Conservation (phyloP, 2,888 invertebrate species). For the Andrena dorsata region DNA sequence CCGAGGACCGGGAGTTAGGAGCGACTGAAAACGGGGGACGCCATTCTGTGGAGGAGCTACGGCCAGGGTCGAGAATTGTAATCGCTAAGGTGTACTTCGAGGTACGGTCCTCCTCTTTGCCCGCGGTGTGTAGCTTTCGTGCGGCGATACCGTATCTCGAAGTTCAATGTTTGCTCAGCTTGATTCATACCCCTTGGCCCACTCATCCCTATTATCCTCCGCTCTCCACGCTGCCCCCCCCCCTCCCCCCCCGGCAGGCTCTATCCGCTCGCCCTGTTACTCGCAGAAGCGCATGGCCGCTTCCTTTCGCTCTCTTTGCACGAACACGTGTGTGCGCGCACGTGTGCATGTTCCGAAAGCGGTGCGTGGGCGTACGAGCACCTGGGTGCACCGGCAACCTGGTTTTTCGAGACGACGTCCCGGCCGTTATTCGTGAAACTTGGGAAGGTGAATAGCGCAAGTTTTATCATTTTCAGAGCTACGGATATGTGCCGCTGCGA, state of each 20-base stretch:
- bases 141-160: conserved; percentile 83
- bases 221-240: conserved; percentile 58
- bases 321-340: conserved; percentile 34
- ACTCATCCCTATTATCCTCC: conserved; percentile 71
- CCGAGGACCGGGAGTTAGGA: conserved; percentile 49
- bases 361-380: background rate
- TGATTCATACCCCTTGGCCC: conserved; percentile 83
- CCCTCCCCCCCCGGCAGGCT: conserved; percentile 49
- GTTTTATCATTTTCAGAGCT: conserved; percentile 15
- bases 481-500: conserved; percentile 12
- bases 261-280: conserved; percentile 66
- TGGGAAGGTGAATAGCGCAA: conserved; percentile 1
- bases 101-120: conserved; percentile 68
- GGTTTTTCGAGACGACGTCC: conserved; percentile 4
- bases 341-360: background rate
- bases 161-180: conserved; percentile 85
- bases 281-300: conserved; percentile 41
- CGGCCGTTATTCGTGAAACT: conserved; percentile 21
- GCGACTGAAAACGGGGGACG: conserved; percentile 35
- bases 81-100: conserved; percentile 74
- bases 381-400: conserved; percentile 55
- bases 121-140: conserved; percentile 72
- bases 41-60: conserved; percentile 40
- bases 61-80: conserved; percentile 67
- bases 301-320: conserved; percentile 62